These are phyloP conservation scores for Orchesella flavescens DNA, from an alignment of 2,888 invertebrate genomes.

Conservation along the genomic window DNA sequence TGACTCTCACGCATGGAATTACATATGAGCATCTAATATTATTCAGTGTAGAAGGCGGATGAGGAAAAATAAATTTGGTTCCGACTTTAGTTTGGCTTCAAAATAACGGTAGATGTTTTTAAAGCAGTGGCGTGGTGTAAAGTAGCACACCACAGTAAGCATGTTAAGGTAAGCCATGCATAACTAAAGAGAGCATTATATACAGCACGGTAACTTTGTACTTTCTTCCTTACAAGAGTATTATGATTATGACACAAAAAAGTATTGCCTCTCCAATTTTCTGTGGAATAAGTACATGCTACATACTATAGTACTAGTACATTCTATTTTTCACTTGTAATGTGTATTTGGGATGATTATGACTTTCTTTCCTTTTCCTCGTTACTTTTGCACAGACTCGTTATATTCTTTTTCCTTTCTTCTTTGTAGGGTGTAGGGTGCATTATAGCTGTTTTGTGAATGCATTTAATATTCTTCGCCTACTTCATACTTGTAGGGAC, in stretches of 20 bases:
- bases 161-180: constrained; percentile 52
- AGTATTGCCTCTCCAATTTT: constrained; percentile 11
- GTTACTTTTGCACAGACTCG: constrained; percentile 34
- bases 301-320: neutral
- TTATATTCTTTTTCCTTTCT: constrained; percentile 7
- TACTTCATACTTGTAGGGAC: neutral
- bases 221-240: constrained; percentile 28
- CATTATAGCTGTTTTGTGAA: constrained; percentile 39
- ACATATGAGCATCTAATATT: neutral
- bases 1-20: constrained; percentile 28
- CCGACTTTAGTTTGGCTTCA: constrained; percentile 17
- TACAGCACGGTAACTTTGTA: constrained; percentile 10
- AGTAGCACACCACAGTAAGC: constrained; percentile 8
- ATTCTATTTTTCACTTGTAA: constrained; percentile 26
- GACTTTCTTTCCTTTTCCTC: constrained; percentile 41
- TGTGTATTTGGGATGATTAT: constrained; percentile 51
- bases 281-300: constrained; percentile 4
- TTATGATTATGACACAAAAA: constrained; percentile 49
- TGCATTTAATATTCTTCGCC: constrained; percentile 15
- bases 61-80: constrained; percentile 49
- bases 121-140: neutral
- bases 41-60: constrained; percentile 39
- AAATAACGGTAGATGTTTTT: neutral
- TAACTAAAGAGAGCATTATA: constrained; percentile 34
- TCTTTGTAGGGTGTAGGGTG: constrained; percentile 8